Conservation (phyloP, 2,888 invertebrate species). For the Thyatira batis region DNA sequence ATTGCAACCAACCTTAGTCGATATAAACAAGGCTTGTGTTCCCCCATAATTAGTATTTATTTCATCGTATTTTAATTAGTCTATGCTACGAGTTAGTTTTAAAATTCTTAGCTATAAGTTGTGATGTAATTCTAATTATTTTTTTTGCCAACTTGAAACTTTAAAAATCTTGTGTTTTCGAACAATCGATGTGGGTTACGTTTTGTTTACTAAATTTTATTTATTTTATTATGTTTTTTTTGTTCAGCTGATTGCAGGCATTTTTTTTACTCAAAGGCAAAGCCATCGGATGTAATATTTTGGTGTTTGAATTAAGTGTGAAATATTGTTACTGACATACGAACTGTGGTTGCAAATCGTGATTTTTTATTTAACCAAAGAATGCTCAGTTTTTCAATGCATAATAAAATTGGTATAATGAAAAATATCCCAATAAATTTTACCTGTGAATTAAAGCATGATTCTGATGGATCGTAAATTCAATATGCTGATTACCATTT, state of each 20-base stretch:
- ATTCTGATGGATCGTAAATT: background rate
- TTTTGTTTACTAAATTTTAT: conserved; percentile 59
- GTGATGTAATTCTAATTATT: conserved; percentile 13
- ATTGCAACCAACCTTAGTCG: conserved; percentile 1
- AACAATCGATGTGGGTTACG: conserved; percentile 36
- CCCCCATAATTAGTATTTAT: conserved; percentile 23
- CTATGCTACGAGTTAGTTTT: conserved; percentile 16
- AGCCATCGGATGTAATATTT: conserved; percentile 12
- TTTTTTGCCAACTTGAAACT: conserved; percentile 21
- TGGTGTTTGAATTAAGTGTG: conserved; percentile 3
- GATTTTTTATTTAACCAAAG: background rate
- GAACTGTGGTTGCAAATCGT: background rate
- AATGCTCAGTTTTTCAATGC: background rate
- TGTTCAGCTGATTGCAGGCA: conserved; percentile 13
- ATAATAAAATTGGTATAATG: no score
- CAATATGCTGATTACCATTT: background rate
- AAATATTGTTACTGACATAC: background rate
- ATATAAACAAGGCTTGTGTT: conserved; percentile 27
- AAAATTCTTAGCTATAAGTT: conserved; percentile 33
- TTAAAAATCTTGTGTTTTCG: conserved; percentile 28
- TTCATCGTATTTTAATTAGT: conserved; percentile 14
- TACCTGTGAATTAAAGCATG: no score
- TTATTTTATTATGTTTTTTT: conserved; percentile 28
- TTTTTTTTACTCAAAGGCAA: conserved; percentile 25
- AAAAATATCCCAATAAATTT: no score